Evolutionary conservation across 2,113 vertebrate genomes (phyloP).

Genomic region (Oceanodroma tethys): DNA sequence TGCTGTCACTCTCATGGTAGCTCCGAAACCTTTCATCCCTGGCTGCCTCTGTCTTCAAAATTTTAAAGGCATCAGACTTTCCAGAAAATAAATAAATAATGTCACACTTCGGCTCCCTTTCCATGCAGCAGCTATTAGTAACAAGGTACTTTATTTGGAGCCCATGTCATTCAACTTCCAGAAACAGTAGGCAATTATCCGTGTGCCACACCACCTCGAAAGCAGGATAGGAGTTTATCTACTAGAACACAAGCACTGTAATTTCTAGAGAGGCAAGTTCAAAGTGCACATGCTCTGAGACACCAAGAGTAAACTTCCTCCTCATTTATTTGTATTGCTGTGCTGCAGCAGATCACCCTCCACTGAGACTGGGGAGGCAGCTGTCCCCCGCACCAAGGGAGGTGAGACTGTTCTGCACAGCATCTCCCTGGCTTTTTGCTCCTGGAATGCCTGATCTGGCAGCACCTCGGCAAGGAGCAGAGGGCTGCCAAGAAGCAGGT

Average conservation of each 20-base stretch:
- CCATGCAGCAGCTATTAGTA: not conserved
- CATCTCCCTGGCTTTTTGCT: not conserved
- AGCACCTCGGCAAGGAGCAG: not conserved
- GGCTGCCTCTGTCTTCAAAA: not conserved
- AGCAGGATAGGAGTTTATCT: not conserved
- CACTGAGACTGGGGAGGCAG: not conserved
- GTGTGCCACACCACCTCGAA: not conserved
- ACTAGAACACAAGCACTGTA: not conserved
- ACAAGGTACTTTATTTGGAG: not conserved
- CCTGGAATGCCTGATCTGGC: not conserved
- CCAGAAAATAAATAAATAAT: not conserved
- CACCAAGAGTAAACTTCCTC: not conserved
- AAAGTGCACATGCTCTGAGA: not conserved
- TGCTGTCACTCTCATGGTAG: not conserved
- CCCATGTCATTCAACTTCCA: conserved; percentile 2
- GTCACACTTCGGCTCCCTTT: not conserved
- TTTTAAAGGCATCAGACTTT: not conserved
- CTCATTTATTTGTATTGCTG: not conserved
- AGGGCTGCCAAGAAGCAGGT: not conserved
- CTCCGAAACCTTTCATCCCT: not conserved
- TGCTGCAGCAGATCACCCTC: not conserved
- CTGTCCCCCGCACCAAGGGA: not conserved
- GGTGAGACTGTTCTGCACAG: not conserved
- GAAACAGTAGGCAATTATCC: conserved; percentile 30
- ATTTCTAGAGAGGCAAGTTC: not conserved